A percentile compares a stretch with the other conserved stretches of the same genome.
Conservation (phyloP, 1,140 invertebrate genomes). For the Heliconius himera region DNA sequence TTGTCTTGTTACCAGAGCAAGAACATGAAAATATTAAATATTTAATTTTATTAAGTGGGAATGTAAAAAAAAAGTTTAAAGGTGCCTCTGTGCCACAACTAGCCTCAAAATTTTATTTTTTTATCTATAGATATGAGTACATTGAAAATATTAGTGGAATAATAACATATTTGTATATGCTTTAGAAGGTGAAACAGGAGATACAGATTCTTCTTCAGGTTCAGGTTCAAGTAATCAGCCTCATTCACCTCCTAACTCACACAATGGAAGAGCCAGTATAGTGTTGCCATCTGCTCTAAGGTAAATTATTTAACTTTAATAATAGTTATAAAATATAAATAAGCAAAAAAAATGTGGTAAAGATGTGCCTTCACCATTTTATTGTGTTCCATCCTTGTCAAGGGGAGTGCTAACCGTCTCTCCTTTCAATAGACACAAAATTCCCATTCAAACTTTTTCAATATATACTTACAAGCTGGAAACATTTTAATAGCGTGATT, state of each 20-base stretch:
- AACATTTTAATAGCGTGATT: constrained; percentile 43
- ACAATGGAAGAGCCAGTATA: constrained; percentile 61
- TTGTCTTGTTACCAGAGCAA: too few species aligned
- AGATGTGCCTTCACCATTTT: constrained; percentile 52
- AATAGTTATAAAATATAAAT: neutral
- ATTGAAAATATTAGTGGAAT: neutral
- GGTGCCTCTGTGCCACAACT: too few species aligned
- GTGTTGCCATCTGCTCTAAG: constrained; percentile 66
- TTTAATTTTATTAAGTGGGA: too few species aligned
- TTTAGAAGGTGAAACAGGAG: constrained; percentile 63
- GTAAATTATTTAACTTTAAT: constrained; percentile 42
- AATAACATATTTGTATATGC: constrained; percentile 6
- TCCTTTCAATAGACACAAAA: constrained; percentile 51
- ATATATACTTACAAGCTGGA: constrained; percentile 33
- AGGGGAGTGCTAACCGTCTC: constrained; percentile 55
- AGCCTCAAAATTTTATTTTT: too few species aligned
- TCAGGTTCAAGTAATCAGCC: constrained; percentile 55
- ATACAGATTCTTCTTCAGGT: constrained; percentile 68
- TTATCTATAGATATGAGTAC: neutral
- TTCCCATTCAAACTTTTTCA: neutral
- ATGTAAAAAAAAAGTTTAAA: too few species aligned
- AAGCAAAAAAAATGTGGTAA: constrained; percentile 46
- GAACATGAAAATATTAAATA: too few species aligned
- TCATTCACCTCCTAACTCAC: constrained; percentile 53
- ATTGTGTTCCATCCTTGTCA: constrained; percentile 53